A percentile compares a stretch with the other conserved stretches of the same genome.
Evolutionary conservation across 2,797 vertebrate genomes (phyloP).

Genomic region (Alca torda): DNA sequence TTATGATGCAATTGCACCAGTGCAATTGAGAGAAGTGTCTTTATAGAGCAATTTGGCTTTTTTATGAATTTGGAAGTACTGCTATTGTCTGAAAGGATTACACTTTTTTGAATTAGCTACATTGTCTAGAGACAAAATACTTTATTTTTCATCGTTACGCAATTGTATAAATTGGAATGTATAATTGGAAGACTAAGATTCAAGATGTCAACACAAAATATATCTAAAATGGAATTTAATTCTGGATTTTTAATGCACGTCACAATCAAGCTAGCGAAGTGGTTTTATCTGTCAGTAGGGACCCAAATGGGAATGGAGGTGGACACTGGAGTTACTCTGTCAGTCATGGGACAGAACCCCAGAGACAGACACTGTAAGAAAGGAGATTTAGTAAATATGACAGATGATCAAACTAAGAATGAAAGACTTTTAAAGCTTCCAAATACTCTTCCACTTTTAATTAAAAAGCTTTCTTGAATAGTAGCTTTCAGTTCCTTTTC

Average conservation of each 20-base stretch:
- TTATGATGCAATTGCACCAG: background rate
- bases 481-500: background rate
- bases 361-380: background rate
- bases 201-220: background rate
- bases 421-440: background rate
- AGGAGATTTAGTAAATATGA: background rate
- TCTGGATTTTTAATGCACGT: background rate
- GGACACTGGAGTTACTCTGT: background rate
- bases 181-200: background rate
- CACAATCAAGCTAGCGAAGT: background rate
- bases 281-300: background rate
- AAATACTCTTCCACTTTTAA: background rate
- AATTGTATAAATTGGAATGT: background rate
- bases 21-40: background rate
- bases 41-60: background rate
- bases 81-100: background rate
- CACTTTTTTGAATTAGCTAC: background rate
- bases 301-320: rapidly evolving
- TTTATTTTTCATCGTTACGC: background rate
- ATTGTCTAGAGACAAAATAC: background rate
- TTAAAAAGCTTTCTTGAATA: background rate
- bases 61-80: background rate
- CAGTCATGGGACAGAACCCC: background rate
- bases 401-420: background rate
- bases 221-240: background rate